phyloP scores from a whole-genome alignment of 2,888 invertebrate genomes.

The Netelia inedita region DNA sequence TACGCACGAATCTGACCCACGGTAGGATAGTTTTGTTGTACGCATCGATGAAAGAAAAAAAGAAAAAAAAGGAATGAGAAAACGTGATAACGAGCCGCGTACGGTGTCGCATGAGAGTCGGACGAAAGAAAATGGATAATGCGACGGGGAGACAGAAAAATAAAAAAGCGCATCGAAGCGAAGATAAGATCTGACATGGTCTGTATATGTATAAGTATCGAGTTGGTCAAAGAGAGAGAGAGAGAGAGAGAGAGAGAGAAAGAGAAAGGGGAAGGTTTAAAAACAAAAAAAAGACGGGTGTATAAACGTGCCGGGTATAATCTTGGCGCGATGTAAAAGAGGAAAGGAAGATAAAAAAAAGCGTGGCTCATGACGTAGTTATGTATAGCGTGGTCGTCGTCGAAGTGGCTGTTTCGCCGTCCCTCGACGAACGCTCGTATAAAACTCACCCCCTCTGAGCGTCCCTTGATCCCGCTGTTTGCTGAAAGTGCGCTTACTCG shows the following conservation, averaged over 20 bases:
- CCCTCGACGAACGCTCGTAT: constrained; percentile 3
- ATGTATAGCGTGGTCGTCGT: not conserved
- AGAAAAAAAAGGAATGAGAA: not conserved
- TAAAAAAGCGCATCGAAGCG: too few relatives aligned
- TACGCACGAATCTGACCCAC: too few relatives aligned
- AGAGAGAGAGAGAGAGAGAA: not conserved
- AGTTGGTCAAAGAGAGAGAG: not conserved
- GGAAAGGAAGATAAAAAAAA: not conserved
- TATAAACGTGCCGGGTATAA: constrained; percentile 10
- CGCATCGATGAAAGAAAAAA: not conserved
- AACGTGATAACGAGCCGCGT: not conserved
- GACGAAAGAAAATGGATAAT: not conserved
- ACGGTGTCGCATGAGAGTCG: not conserved
- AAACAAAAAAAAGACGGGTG: not conserved
- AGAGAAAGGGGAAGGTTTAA: not conserved
- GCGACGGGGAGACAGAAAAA: too few relatives aligned
- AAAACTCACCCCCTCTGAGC: not conserved
- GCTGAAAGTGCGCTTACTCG: constrained; percentile 24
- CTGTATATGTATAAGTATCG: too few relatives aligned
- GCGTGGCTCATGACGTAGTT: not conserved
- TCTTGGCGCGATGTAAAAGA: not conserved
- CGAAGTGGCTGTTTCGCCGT: constrained; percentile 1
- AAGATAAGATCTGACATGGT: too few relatives aligned
- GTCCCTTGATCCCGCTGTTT: constrained; percentile 12
- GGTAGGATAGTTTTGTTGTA: not conserved